These are phyloP conservation scores for Pocillopora grandis DNA, from an alignment of 92 coral and sea anemone species.

Conservation along the genomic window DNA sequence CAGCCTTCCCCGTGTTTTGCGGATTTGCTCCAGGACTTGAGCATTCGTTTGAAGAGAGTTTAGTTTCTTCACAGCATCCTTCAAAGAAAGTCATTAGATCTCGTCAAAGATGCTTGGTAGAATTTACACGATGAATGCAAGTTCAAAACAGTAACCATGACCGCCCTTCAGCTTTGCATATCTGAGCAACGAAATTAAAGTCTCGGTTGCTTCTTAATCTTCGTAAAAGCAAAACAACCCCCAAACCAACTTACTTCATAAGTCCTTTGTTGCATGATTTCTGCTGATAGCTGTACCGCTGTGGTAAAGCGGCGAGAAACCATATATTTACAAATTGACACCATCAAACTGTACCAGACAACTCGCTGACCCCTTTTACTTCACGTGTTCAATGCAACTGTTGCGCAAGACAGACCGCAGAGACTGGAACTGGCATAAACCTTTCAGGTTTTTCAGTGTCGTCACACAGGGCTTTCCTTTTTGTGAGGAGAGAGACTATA, in stretches of 20 bases:
- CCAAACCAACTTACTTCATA: constrained; percentile 18
- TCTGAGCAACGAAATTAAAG: too few relatives aligned
- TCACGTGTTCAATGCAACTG: constrained; percentile 24
- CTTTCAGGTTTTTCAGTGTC: too few relatives aligned
- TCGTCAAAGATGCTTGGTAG: neutral
- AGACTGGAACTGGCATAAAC: constrained; percentile 7
- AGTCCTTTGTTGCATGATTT: constrained; percentile 37
- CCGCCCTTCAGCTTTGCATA: neutral
- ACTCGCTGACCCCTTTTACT: neutral
- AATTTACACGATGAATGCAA: neutral
- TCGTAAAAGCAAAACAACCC: neutral
- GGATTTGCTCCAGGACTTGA: constrained; percentile 82
- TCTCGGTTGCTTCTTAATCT: neutral
- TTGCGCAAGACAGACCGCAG: neutral
- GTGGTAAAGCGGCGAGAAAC: constrained; percentile 30
- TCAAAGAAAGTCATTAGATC: neutral
- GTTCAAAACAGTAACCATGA: neutral
- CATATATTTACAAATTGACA: constrained; percentile 8
- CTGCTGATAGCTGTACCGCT: constrained; percentile 14
- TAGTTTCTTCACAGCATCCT: constrained; percentile 95
- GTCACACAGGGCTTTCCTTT: too few relatives aligned
- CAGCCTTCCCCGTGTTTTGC: constrained; percentile 68
- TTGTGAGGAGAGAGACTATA: too few relatives aligned
- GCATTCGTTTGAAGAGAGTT: constrained; percentile 96
- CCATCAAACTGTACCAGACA: constrained; percentile 10